These are phyloP conservation scores for Lissocephala sabroskyi DNA, from an alignment of 2,888 invertebrate species.

Conservation along the genomic window DNA sequence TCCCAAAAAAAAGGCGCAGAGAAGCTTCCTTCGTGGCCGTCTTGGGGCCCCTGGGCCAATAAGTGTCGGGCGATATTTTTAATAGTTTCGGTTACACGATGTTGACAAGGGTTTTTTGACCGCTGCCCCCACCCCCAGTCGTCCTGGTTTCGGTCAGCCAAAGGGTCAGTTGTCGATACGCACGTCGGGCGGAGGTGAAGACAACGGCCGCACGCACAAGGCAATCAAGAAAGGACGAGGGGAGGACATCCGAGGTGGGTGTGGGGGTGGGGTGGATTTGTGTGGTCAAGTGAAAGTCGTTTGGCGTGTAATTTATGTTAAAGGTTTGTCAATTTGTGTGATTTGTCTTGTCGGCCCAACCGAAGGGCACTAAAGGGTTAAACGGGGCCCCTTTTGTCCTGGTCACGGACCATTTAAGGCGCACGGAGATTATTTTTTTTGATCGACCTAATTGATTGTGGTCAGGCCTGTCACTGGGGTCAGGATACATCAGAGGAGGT, in stretches of 20 bases:
- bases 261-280: background rate
- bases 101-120: constrained; percentile 63
- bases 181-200: too few relatives aligned
- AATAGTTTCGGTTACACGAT: constrained; percentile 57
- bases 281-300: constrained; percentile 56
- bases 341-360: constrained; percentile 46
- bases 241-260: too few relatives aligned
- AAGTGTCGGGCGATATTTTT: constrained; percentile 57
- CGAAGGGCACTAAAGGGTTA: constrained; percentile 48
- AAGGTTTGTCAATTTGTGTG: constrained; percentile 62
- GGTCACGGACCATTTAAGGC: too few relatives aligned
- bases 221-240: too few relatives aligned
- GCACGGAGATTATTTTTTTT: too few relatives aligned
- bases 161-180: constrained; percentile 9
- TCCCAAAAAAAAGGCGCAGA: background rate
- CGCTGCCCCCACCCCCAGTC: background rate
- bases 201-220: constrained; percentile 5
- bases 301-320: constrained; percentile 62
- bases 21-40: constrained; percentile 7
- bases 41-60: constrained; percentile 23
- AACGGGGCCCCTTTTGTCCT: too few relatives aligned
- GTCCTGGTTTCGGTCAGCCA: too few relatives aligned
- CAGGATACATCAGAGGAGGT: background rate
- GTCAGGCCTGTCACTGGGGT: constrained; percentile 3
- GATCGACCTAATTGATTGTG: too few relatives aligned